Evolutionary conservation across 2,797 vertebrate species (phyloP).

Genomic region (Yasuhikotakia modesta): DNA sequence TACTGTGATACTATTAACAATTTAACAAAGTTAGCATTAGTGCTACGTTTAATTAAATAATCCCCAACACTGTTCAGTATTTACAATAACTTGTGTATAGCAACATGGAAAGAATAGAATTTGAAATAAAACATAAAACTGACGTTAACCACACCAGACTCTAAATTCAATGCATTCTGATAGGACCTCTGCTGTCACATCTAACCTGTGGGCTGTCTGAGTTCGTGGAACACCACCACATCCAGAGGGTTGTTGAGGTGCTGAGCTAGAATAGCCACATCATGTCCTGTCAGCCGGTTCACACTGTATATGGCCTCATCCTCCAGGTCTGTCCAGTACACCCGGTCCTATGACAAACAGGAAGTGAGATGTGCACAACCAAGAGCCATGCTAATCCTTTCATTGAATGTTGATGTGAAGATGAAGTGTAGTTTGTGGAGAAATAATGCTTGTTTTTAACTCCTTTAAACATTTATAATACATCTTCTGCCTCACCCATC

Average conservation of each 20-base stretch:
- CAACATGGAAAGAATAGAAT: neutral
- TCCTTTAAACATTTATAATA: too few species aligned
- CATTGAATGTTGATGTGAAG: neutral
- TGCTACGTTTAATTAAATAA: neutral
- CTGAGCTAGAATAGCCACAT: slow-evolving; percentile 86
- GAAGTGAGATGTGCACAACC: neutral
- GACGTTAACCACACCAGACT: neutral
- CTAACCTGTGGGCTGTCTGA: slow-evolving; percentile 92
- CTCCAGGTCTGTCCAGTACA: slow-evolving; percentile 96
- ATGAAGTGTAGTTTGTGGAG: neutral
- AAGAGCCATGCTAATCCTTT: too few species aligned
- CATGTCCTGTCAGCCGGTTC: slow-evolving; percentile 87
- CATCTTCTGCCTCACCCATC: too few species aligned
- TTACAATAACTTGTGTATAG: too few species aligned
- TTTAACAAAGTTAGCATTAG: neutral
- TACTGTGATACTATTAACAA: neutral
- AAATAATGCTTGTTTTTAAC: too few species aligned
- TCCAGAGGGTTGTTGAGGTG: slow-evolving; percentile 96
- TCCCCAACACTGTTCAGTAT: neutral
- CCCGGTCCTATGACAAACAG: slow-evolving; percentile 80
- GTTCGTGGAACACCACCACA: slow-evolving; percentile 93
- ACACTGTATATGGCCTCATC: slow-evolving; percentile 94
- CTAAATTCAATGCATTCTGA: too few species aligned
- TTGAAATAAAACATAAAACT: neutral
- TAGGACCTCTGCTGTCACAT: neutral